phyloP scores from a whole-genome alignment of 2,113 vertebrate species.

The Takifugu bimaculatus region DNA sequence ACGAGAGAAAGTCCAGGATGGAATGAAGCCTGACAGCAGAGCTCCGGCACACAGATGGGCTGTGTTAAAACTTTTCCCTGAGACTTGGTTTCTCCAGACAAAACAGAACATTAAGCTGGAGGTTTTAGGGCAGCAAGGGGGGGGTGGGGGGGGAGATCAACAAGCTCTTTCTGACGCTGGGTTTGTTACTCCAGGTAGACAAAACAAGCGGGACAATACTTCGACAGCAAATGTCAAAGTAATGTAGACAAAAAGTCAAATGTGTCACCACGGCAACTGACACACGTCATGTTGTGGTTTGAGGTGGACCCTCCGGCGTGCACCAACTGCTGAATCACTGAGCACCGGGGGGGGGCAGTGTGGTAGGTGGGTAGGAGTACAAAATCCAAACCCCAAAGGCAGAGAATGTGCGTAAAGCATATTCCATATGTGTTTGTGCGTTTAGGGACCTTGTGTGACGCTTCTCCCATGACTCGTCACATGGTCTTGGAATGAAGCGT shows the following conservation, averaged over 20 bases:
- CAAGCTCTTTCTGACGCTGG: conserved; percentile 54
- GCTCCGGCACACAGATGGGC: conserved; percentile 2
- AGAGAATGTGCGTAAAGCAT: not conserved
- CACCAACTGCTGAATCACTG: conserved; percentile 45
- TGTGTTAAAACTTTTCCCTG: conserved; percentile 14
- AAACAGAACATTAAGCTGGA: conserved; percentile 45
- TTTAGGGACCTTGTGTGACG: too few relatives aligned
- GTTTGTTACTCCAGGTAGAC: conserved; percentile 25
- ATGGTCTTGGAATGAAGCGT: too few relatives aligned
- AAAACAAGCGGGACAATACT: conserved; percentile 25
- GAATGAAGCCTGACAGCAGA: too few relatives aligned
- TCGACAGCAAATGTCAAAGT: too few relatives aligned
- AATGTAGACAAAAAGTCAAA: not conserved
- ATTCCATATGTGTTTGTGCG: not conserved
- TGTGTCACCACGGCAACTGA: not conserved
- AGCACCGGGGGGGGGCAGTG: not conserved
- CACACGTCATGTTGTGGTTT: conserved; percentile 4
- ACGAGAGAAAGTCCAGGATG: too few relatives aligned
- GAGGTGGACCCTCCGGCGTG: conserved; percentile 35
- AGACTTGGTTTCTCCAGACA: conserved; percentile 33
- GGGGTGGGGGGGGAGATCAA: conserved; percentile 52
- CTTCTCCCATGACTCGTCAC: too few relatives aligned
- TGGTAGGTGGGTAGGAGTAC: not conserved
- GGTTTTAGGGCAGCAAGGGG: conserved; percentile 34
- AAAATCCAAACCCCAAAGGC: not conserved